These are phyloP conservation scores for Acromyrmex heyeri DNA, from an alignment of 1,140 invertebrate genomes.

Conservation along the genomic window DNA sequence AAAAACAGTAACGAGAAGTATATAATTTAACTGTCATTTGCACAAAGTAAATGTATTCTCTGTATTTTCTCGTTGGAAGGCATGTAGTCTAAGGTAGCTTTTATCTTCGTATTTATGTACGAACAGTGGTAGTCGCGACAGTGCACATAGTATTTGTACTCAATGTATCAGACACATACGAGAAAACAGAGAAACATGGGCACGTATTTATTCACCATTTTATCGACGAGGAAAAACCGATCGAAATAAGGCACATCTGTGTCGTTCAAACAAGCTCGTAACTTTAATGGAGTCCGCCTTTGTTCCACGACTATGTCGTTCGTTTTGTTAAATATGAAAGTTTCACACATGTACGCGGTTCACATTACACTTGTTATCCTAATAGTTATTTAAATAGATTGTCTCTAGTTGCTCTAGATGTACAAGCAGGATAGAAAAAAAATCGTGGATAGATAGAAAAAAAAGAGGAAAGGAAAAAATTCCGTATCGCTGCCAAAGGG, in stretches of 20 bases:
- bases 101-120: conserved; percentile 58
- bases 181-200: conserved; percentile 19
- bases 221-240: neutral
- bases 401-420: conserved; percentile 55
- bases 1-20: conserved; percentile 18
- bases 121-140: conserved; percentile 58
- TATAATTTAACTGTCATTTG: conserved; percentile 75
- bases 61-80: conserved; percentile 63
- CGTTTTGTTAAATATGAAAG: conserved; percentile 14
- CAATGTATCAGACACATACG: conserved; percentile 16
- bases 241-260: conserved; percentile 29
- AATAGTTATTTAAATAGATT: conserved; percentile 74
- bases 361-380: conserved; percentile 1
- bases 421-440: conserved; percentile 59
- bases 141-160: conserved; percentile 55
- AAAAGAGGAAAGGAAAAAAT: conserved; percentile 9
- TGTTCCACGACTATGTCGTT: neutral
- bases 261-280: conserved; percentile 25
- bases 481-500: conserved; percentile 82
- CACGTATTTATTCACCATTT: conserved; percentile 31
- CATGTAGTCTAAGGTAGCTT: conserved; percentile 66
- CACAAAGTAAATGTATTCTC: conserved; percentile 78
- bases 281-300: conserved; percentile 40
- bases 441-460: conserved; percentile 34
- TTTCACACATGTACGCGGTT: conserved; percentile 42